Evolutionary conservation across 2,888 invertebrate genomes (phyloP).

Genomic region (Spodoptera exigua): DNA sequence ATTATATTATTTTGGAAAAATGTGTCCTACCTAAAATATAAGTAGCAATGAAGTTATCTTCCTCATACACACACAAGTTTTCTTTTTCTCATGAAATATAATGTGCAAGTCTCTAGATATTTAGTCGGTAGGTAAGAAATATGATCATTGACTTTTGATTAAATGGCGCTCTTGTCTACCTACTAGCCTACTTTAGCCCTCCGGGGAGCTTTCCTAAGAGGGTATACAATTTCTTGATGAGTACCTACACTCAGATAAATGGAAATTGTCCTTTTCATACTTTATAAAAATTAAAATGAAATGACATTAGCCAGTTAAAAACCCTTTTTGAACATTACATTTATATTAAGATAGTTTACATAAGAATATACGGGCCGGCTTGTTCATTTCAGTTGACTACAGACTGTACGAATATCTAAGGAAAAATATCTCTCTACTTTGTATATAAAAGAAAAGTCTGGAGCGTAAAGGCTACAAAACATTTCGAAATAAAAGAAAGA

Average conservation of each 20-base stretch:
- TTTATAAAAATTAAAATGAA: no score
- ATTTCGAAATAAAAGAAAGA: conserved; percentile 29
- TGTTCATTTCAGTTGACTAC: no score
- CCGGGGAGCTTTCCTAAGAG: conserved; percentile 13
- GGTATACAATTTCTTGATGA: conserved; percentile 4
- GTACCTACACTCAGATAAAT: conserved; percentile 12
- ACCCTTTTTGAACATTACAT: no score
- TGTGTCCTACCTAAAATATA: no score
- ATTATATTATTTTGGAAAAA: no score
- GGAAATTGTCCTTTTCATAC: conserved; percentile 10
- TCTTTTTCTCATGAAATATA: conserved; percentile 1
- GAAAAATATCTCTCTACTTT: conserved; percentile 7
- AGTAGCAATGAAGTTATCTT: background rate
- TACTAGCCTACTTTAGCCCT: conserved; percentile 4
- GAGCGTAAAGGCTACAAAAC: conserved; percentile 19
- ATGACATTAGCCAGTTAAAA: no score
- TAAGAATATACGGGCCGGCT: background rate
- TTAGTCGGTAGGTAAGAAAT: background rate
- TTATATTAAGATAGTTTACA: background rate
- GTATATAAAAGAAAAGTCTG: conserved; percentile 26
- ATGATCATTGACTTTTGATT: conserved; percentile 24
- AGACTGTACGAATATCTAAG: background rate
- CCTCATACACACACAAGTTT: background rate
- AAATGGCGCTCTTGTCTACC: conserved; percentile 22
- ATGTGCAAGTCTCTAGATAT: conserved; percentile 9